Evolutionary conservation across 2,113 vertebrate species (phyloP).

Genomic region (Oncorhynchus masou): DNA sequence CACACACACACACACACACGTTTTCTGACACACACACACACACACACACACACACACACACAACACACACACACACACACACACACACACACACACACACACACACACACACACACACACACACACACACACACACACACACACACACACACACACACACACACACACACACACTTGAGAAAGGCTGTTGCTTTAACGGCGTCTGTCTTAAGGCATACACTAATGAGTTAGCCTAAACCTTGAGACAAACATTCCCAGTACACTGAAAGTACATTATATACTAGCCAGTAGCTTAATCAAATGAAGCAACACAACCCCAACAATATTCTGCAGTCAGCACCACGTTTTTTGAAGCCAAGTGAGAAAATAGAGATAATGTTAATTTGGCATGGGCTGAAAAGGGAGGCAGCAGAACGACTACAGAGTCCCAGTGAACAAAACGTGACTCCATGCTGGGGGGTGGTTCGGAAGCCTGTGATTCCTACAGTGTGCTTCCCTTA

Average conservation of each 20-base stretch:
- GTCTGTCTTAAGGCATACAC: neutral
- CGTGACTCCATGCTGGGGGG: conserved; percentile 28
- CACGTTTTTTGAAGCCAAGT: neutral
- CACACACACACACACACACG: neutral
- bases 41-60: conserved; percentile 3
- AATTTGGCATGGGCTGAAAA: conserved; percentile 30
- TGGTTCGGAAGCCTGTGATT: conserved; percentile 56
- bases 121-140: conserved; percentile 9
- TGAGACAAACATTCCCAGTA: neutral
- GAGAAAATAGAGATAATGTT: conserved; percentile 21
- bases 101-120: conserved; percentile 11
- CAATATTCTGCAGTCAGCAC: neutral
- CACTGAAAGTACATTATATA: neutral
- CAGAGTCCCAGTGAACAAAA: conserved; percentile 32
- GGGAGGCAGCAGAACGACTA: conserved; percentile 24
- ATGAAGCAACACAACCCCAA: neutral
- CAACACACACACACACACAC: neutral
- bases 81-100: conserved; percentile 10
- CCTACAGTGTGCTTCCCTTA: conserved; percentile 73
- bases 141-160: neutral
- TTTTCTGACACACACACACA: conserved; percentile 9
- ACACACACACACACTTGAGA: neutral
- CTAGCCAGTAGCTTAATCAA: neutral
- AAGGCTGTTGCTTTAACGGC: neutral
- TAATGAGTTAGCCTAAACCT: neutral